Conservation (phyloP, 2,888 invertebrate genomes). For the Masnerella sp. region DNA sequence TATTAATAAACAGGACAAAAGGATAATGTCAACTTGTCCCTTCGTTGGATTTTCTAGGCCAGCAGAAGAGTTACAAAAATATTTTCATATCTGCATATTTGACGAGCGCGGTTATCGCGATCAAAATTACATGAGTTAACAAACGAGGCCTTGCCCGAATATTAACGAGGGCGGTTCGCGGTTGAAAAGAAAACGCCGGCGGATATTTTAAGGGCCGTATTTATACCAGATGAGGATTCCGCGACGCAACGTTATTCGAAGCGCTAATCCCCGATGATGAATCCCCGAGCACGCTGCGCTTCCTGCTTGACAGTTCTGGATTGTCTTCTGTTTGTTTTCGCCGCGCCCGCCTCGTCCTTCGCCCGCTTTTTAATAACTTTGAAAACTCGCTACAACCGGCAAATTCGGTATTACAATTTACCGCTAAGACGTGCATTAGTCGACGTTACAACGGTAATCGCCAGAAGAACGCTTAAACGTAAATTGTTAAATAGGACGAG, state of each 20-base stretch:
- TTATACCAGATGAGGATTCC: conserved; percentile 37
- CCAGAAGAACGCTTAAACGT: background rate
- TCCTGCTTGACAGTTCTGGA: too few relatives aligned
- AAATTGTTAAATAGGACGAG: background rate
- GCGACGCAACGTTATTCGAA: background rate
- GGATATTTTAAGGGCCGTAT: conserved; percentile 12
- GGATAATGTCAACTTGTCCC: conserved; percentile 43
- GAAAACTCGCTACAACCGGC: conserved; percentile 2
- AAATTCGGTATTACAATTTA: conserved; percentile 9
- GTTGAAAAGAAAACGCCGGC: conserved; percentile 6
- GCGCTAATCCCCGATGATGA: conserved; percentile 43
- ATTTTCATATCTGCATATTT: conserved; percentile 17
- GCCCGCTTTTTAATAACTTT: conserved; percentile 33
- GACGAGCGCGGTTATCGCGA: conserved; percentile 1
- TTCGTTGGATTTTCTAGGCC: conserved; percentile 41
- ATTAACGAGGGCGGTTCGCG: conserved; percentile 1
- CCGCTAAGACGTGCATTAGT: background rate
- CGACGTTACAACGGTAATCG: conserved; percentile 11
- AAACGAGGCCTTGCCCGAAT: conserved; percentile 7
- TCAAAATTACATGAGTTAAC: conserved; percentile 15
- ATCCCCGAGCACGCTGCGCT: conserved; percentile 17
- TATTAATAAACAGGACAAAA: conserved; percentile 55
- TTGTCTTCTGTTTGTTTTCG: conserved; percentile 31
- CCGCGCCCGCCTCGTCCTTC: conserved; percentile 3
- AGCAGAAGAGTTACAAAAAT: conserved; percentile 38